Evolutionary conservation across 2,113 vertebrate genomes (phyloP).

Genomic region (Thamnaconus septentrionalis): DNA sequence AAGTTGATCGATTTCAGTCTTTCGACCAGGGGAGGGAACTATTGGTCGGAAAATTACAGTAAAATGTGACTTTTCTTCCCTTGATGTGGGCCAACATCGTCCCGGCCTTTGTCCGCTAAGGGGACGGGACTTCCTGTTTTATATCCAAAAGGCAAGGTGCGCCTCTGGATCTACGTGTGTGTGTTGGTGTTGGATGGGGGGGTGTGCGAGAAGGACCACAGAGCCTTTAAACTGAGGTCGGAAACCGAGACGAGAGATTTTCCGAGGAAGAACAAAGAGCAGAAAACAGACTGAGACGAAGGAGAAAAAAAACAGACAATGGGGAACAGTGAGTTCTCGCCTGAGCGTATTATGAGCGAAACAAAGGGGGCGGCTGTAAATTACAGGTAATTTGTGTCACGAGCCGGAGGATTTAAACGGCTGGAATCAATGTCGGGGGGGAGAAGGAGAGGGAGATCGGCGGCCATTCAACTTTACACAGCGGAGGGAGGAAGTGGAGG

Average conservation of each 20-base stretch:
- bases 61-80: conserved; percentile 1
- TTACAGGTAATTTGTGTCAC: conserved; percentile 69
- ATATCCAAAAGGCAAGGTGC: conserved; percentile 30
- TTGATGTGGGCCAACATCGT: conserved; percentile 39
- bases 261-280: conserved; percentile 44
- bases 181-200: conserved; percentile 1
- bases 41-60: conserved; percentile 2
- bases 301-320: conserved; percentile 15
- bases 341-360: conserved; percentile 64
- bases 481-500: conserved; percentile 6
- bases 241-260: neutral
- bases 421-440: conserved; percentile 55
- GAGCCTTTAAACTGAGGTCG: conserved; percentile 41
- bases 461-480: conserved; percentile 47
- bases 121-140: conserved; percentile 46
- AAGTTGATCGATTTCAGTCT: conserved; percentile 15
- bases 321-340: conserved; percentile 63
- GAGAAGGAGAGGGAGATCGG: conserved; percentile 43
- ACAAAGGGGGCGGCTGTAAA: conserved; percentile 55
- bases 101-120: conserved; percentile 39
- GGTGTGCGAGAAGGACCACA: conserved; percentile 42
- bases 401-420: conserved; percentile 63
- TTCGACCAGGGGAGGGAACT: conserved; percentile 10
- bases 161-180: conserved; percentile 35
- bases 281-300: conserved; percentile 11